Percentiles rank a stretch among this genome's conserved stretches.
These are phyloP conservation scores for Dissostichus mawsoni DNA, from an alignment of 2,113 vertebrate species.

Conservation along the genomic window DNA sequence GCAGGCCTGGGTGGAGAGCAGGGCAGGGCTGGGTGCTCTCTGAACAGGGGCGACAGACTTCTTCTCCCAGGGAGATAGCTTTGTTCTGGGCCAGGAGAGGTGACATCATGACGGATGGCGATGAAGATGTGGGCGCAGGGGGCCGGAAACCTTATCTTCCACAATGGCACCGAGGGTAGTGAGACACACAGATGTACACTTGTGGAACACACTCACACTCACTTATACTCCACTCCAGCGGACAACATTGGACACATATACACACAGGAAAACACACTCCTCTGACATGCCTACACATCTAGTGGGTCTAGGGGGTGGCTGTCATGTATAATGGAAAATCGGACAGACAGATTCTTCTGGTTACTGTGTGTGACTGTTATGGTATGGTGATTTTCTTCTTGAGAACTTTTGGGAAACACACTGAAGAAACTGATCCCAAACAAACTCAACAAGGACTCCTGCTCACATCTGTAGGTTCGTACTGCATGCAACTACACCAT, in stretches of 20 bases:
- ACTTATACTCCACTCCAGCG: conserved; percentile 42
- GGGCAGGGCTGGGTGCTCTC: conserved; percentile 55
- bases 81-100: conserved; percentile 74
- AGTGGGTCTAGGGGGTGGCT: conserved; percentile 15
- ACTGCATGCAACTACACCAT: conserved; percentile 43
- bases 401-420: conserved; percentile 23
- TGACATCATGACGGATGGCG: conserved; percentile 80
- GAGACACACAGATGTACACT: conserved; percentile 38
- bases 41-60: conserved; percentile 38
- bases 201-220: conserved; percentile 26
- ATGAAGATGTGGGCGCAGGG: conserved; percentile 63
- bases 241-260: conserved; percentile 29
- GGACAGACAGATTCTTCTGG: conserved; percentile 14
- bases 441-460: conserved; percentile 19
- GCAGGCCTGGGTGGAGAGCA: conserved; percentile 65
- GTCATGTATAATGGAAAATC: conserved; percentile 61
- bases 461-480: conserved; percentile 51
- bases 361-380: conserved; percentile 33
- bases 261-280: conserved; percentile 13
- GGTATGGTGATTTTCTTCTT: conserved; percentile 5
- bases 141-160: conserved; percentile 77
- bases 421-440: conserved; percentile 17
- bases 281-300: conserved; percentile 10
- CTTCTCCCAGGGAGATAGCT: conserved; percentile 77
- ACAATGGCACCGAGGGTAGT: conserved; percentile 52